Evolutionary conservation across 2,797 vertebrate genomes (phyloP), one percentile per base, ranked within the genome.

Genomic region (Urosaurus nigricauda): DNA sequence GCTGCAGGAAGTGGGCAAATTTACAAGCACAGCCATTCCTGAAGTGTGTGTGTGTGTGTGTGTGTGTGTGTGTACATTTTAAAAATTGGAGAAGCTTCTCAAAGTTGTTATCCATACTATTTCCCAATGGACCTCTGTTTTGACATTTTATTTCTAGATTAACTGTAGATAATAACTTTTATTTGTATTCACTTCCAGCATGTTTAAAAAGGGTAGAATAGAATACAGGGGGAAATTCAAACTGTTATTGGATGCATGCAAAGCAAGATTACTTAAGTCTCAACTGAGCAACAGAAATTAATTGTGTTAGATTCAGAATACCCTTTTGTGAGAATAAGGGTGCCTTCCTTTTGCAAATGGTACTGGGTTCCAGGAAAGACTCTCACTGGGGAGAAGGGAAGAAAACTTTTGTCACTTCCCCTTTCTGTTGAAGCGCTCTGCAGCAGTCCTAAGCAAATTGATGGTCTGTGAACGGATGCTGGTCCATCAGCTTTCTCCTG

Each of bases 1-100:
- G 97, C 97, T 97, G 96, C 90, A 92, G 91, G 91, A 93, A 95
- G 93, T 71, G 32, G 84, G 84, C 89, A 86, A 93, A 70, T 88
- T 89, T 58, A 90, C 56, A 58, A 87, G 85, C 85, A 93, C 79
- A 93, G 78, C 85, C 89, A 89, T 79, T 88, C 85, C 14, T 74
- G 75, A 91, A 86, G 73, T 0, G 84, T 0, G 84, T 0, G 93
- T 71, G 91, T n/a, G 73, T 0, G 84, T 0, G 84, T 0, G 93
- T 71, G 91, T n/a, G 84, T 47, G 88, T 17, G 84, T 26, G 80
- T 43, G 26, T 77, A 47, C 0, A 58, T 84, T 58, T 85, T 79
- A 90, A 74, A 37, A 81, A 90, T 51, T 43, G 60, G 56, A 94
- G 63, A 83, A 90, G 29, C 58, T 94, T 93, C 91, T 89, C 75